These are phyloP conservation scores for Clarias pachynema DNA, from an alignment of 2,797 vertebrate genomes.

Conservation along the genomic window DNA sequence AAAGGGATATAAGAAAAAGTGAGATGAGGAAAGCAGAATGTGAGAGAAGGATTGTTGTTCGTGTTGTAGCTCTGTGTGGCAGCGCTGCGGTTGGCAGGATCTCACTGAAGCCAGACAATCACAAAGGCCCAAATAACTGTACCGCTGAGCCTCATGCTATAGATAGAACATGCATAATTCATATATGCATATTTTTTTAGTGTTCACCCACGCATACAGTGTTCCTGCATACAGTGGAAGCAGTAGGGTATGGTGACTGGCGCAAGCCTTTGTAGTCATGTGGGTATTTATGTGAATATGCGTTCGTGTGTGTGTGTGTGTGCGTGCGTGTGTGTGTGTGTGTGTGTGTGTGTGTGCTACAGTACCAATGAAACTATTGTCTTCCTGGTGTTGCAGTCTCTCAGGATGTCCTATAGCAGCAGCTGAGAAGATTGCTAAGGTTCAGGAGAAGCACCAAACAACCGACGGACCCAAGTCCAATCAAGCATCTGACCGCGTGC, in stretches of 20 bases:
- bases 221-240: constrained; percentile 44
- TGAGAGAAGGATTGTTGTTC: constrained; percentile 28
- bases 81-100: constrained; percentile 48
- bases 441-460: constrained; percentile 92
- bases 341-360: constrained; percentile 33
- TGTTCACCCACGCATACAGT: constrained; percentile 26
- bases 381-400: constrained; percentile 83
- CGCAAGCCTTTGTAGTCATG: constrained; percentile 20
- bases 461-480: constrained; percentile 89
- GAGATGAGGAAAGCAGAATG: constrained; percentile 17
- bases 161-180: constrained; percentile 62
- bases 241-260: constrained; percentile 34
- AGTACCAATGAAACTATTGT: constrained; percentile 51
- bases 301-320: constrained; percentile 34
- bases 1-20: constrained; percentile 19
- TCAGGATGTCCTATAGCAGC: constrained; percentile 97
- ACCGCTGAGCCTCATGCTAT: constrained; percentile 54
- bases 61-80: constrained; percentile 42
- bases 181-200: constrained; percentile 49
- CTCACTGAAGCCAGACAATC: constrained; percentile 57
- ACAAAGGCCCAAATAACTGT: constrained; percentile 56
- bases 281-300: constrained; percentile 24
- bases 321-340: constrained; percentile 20
- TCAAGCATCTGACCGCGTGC: constrained; percentile 95
- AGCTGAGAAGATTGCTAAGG: constrained; percentile 96